Conservation (phyloP, 2,888 invertebrate species). For the Crocallis elinguaria region DNA sequence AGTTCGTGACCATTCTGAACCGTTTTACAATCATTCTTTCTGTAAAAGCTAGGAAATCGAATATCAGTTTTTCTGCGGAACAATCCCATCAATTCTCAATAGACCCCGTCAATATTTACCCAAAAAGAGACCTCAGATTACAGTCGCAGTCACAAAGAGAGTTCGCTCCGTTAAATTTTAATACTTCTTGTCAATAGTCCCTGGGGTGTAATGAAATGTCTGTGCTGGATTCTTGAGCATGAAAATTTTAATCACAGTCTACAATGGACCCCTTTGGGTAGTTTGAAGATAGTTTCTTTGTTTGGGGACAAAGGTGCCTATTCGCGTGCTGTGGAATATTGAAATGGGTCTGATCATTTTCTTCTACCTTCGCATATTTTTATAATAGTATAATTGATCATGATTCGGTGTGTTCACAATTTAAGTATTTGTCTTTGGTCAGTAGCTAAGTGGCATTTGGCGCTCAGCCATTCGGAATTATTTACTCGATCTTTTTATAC, state of each 20-base stretch:
- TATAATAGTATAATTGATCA: not conserved
- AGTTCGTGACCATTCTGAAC: too few relatives aligned
- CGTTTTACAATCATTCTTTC: not conserved
- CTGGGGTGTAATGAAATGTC: constrained; percentile 33
- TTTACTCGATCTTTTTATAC: too few relatives aligned
- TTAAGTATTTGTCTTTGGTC: too few relatives aligned
- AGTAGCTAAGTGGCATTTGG: too few relatives aligned
- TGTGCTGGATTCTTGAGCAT: constrained; percentile 29
- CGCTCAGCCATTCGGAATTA: too few relatives aligned
- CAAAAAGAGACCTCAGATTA: constrained; percentile 28
- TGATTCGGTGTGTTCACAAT: too few relatives aligned
- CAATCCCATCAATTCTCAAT: constrained; percentile 7
- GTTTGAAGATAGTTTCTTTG: constrained; percentile 33
- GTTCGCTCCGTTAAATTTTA: constrained; percentile 40
- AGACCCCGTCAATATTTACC: constrained; percentile 19
- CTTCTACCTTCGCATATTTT: not conserved
- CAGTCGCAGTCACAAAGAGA: constrained; percentile 28
- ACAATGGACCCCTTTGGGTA: constrained; percentile 28
- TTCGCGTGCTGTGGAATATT: constrained; percentile 7
- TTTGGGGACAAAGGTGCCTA: constrained; percentile 21
- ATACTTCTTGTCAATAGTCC: constrained; percentile 43
- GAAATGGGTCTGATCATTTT: not conserved
- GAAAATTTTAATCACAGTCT: constrained; percentile 37
- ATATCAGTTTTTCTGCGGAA: not conserved
- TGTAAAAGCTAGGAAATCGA: not conserved